A percentile compares a stretch with the other conserved stretches of the same genome.
These are phyloP conservation scores for Edolisoma coerulescens DNA, from an alignment of 2,113 vertebrate genomes.

Conservation along the genomic window DNA sequence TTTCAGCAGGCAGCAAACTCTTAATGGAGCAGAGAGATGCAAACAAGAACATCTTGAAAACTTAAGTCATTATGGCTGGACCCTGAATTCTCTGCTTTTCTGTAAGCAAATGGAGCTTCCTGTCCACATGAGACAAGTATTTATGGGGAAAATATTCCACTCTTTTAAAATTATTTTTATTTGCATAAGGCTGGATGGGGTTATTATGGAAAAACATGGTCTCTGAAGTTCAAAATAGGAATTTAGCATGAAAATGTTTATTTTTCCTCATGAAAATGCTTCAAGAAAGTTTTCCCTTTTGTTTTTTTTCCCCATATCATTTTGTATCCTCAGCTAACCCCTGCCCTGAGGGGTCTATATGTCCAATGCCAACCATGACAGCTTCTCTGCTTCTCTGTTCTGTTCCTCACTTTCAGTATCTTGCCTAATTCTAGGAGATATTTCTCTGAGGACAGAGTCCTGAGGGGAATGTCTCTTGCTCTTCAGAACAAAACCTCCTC, in stretches of 20 bases:
- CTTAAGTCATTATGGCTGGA: not conserved
- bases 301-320: not conserved
- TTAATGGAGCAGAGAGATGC: not conserved
- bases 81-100: not conserved
- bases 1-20: not conserved
- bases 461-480: not conserved
- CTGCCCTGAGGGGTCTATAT: not conserved
- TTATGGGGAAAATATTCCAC: not conserved
- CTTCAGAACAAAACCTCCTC: not conserved
- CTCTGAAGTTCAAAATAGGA: not conserved
- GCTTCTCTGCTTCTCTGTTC: not conserved
- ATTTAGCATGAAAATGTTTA: not conserved
- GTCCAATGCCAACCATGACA: not conserved
- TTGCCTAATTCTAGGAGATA: not conserved
- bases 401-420: not conserved
- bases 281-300: not conserved
- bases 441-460: not conserved
- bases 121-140: not conserved
- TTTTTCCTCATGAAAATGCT: not conserved
- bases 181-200: not conserved
- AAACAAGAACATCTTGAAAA: not conserved
- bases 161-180: not conserved
- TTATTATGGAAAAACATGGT: not conserved
- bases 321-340: not conserved
- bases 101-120: not conserved